Evolutionary conservation across 2,113 vertebrate species (phyloP).

Genomic region (Reinhardtius hippoglossoides): DNA sequence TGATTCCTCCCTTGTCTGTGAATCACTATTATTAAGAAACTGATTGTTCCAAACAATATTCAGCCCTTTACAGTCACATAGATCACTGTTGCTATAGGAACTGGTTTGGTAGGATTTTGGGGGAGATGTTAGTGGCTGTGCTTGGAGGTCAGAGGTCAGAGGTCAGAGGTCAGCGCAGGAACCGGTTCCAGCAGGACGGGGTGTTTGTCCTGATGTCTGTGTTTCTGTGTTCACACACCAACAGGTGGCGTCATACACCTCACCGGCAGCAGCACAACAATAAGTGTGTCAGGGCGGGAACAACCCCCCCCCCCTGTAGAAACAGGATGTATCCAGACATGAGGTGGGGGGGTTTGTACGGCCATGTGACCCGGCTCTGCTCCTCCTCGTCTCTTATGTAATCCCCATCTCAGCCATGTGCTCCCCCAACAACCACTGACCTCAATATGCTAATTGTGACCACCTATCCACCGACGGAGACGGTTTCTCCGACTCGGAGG

Average conservation of each 20-base stretch:
- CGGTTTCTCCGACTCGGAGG: neutral
- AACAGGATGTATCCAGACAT: constrained; percentile 57
- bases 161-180: neutral
- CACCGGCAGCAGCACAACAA: constrained; percentile 6
- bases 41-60: neutral
- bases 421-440: constrained; percentile 48
- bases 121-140: no score
- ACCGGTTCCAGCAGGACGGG: neutral
- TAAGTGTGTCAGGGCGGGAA: constrained; percentile 48
- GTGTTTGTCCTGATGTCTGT: neutral
- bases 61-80: neutral
- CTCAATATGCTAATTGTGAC: constrained; percentile 34
- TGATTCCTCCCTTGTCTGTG: no score
- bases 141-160: neutral
- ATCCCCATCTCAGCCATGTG: constrained; percentile 60
- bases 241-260: constrained; percentile 68
- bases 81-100: neutral
- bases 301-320: constrained; percentile 38
- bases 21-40: no score
- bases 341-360: constrained; percentile 40
- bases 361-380: constrained; percentile 65
- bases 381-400: constrained; percentile 69
- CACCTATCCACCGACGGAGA: neutral
- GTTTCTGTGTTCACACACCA: constrained; percentile 26
- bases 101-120: no score